A percentile compares a stretch with the other conserved stretches of the same genome.
phyloP scores from a whole-genome alignment of 2,797 vertebrate genomes.

The Myotis daubentonii region DNA sequence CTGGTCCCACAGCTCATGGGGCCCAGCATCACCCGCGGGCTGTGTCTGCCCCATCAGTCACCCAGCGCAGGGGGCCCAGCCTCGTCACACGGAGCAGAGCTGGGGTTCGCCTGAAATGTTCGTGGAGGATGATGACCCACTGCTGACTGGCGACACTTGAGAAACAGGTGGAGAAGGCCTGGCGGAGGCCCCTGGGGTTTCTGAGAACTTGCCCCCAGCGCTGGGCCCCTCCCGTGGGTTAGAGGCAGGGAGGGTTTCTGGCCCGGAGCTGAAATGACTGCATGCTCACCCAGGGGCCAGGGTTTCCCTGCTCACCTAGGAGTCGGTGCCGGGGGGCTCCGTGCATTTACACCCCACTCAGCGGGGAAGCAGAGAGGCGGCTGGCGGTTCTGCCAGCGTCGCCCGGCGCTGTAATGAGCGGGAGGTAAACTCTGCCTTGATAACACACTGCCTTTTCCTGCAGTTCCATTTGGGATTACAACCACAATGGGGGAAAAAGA shows the following conservation, averaged over 20 bases:
- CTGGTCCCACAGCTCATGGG: not conserved
- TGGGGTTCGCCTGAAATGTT: not conserved
- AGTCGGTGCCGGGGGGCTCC: not conserved
- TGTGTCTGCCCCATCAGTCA: not conserved
- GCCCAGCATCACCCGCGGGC: not conserved
- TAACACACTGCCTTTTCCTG: not conserved
- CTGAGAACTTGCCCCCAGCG: not conserved
- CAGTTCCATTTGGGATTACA: conserved; percentile 55
- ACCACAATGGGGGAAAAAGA: not conserved
- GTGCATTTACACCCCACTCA: not conserved
- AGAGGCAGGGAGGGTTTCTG: not conserved
- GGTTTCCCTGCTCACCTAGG: not conserved
- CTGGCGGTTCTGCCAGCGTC: not conserved
- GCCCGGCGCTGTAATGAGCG: not conserved
- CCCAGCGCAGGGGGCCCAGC: not conserved
- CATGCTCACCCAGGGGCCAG: not conserved
- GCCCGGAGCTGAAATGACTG: not conserved
- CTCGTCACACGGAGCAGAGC: not conserved
- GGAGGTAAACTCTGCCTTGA: conserved; percentile 49
- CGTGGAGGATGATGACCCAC: not conserved
- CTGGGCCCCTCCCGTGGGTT: not conserved
- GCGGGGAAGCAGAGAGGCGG: not conserved
- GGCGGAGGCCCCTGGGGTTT: not conserved
- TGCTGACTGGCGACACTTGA: not conserved
- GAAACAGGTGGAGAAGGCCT: not conserved